Evolutionary conservation across 2,888 invertebrate genomes (phyloP).

Genomic region (Stenchaetothrips biformis): DNA sequence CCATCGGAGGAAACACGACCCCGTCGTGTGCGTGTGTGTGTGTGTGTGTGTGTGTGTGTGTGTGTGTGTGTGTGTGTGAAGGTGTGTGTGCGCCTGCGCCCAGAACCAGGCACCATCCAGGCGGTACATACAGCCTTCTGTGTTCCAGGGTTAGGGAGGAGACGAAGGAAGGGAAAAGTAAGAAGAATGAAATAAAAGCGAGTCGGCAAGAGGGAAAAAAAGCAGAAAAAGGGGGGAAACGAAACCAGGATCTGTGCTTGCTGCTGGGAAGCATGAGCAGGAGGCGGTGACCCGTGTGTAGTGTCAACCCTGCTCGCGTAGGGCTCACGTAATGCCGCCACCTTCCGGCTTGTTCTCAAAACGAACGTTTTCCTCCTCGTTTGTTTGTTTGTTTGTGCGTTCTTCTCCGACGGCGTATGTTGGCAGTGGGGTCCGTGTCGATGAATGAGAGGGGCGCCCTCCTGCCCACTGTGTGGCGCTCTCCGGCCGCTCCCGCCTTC

Average conservation of each 20-base stretch:
- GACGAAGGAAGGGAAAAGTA: background rate
- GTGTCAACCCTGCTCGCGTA: background rate
- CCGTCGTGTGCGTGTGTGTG: too few species aligned
- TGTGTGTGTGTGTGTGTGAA: too few species aligned
- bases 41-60: too few species aligned
- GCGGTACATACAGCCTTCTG: background rate
- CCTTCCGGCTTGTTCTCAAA: background rate
- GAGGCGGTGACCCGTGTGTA: background rate
- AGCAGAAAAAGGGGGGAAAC: background rate
- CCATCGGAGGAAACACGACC: too few species aligned
- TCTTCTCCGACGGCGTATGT: background rate
- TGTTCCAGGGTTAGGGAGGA: background rate
- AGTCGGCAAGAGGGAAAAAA: background rate
- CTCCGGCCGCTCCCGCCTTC: constrained; percentile 13
- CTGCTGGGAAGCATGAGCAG: too few species aligned
- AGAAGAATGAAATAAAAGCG: background rate
- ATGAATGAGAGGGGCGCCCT: background rate
- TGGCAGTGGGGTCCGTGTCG: background rate
- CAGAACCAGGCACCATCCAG: too few species aligned
- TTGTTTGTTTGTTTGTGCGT: background rate
- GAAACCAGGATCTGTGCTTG: background rate
- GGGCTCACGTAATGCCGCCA: background rate
- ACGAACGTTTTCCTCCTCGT: background rate
- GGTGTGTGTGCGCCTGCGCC: too few species aligned
- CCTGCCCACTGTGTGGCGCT: background rate